Base-by-base conservation (phyloP, 2,797 vertebrate genomes). In the Cossypha polioptera region DNA sequence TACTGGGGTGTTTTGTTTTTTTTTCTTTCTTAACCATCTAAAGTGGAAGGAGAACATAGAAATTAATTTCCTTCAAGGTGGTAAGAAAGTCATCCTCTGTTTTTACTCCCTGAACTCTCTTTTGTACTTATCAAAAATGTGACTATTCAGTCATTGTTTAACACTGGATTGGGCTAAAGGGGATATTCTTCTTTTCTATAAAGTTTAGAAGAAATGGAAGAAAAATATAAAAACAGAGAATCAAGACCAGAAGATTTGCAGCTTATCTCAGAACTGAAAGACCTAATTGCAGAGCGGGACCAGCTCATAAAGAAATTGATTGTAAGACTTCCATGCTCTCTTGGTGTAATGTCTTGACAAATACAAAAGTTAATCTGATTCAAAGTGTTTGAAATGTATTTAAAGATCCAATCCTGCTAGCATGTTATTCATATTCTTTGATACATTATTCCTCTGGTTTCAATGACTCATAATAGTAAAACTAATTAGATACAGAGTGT, bases 221-320 rank as follows among this genome's bases (percentile, higher is more conserved):
- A 99, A 72, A 99, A 99, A 97, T 99, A 99, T 90, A 98, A 98
- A 95, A 99, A 98, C 98, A 98, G 99, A 97, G 99, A 99, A 98
- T 99, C 99, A 96, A 99, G 99, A 93, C 98, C 97, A 43, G 99
- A 99, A 97, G 99, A 99, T 76, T 97, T 99, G 95, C 99, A 99
- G 97, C 96, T 99, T 91, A 99, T 99, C 87, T 98, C 99, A 35
- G 99, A 99, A 97, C 98, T 99, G 96, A 99, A 99, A 98, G 99
- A 99, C 69, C 99, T 99, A 98, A 99, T 99, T 96, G 95, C 99
- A 25, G 99, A 99, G 97, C 98, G 99, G 92, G 99, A 99, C 95
- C 96, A 99, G 33, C 98, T 99, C 53, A 99, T 99, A 97, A 99
- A 99, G 98, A 99, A 99, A 97, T 97, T 99, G 97, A 99, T 99